A percentile compares a stretch with the other conserved stretches of the same genome.
These are phyloP conservation scores for Heliconius himera DNA, from an alignment of 1,140 invertebrate species.

Conservation along the genomic window DNA sequence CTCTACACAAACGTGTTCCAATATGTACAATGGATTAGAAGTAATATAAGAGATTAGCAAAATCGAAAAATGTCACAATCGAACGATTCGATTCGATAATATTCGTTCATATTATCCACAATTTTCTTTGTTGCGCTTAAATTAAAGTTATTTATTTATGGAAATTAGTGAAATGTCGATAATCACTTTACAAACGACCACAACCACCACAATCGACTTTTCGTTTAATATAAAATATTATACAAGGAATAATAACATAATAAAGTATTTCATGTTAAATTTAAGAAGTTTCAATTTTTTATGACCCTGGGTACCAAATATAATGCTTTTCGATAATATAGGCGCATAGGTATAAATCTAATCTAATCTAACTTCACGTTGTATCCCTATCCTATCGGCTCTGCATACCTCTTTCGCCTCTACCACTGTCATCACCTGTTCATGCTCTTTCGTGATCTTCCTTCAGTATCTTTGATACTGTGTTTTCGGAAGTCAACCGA, in stretches of 20 bases:
- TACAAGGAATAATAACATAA: not conserved
- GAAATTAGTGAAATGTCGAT: not conserved
- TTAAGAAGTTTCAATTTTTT: not conserved
- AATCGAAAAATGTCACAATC: not conserved
- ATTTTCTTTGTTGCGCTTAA: not conserved
- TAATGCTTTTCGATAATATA: not conserved
- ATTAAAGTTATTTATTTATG: not conserved
- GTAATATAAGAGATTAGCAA: conserved; percentile 50
- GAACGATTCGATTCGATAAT: not conserved
- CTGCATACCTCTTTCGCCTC: too few species aligned
- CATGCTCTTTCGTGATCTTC: too few species aligned
- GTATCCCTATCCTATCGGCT: too few species aligned
- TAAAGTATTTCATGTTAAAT: not conserved
- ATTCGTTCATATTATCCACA: not conserved
- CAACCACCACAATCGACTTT: too few species aligned
- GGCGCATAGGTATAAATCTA: too few species aligned
- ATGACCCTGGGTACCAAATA: not conserved
- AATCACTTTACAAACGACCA: too few species aligned
- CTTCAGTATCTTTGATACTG: too few species aligned
- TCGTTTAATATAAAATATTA: too few species aligned
- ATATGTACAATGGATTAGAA: conserved; percentile 66
- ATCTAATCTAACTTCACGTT: too few species aligned
- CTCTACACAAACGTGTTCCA: conserved; percentile 70
- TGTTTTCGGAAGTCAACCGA: too few species aligned
- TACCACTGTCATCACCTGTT: too few species aligned